Conservation (phyloP, 2,113 vertebrate species). For the Abramis brama region DNA sequence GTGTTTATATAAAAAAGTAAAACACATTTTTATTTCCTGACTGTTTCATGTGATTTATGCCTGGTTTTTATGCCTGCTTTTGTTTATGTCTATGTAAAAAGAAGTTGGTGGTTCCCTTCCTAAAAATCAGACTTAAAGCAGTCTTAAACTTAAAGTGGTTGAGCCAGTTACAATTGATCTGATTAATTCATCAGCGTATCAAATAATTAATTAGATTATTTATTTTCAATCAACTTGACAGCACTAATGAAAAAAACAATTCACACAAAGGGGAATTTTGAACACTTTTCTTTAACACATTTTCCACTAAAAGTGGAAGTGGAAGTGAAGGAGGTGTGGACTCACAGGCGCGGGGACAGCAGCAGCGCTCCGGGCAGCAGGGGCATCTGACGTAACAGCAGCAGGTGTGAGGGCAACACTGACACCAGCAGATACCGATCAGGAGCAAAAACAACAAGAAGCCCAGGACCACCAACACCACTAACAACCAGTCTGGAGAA, state of each 20-base stretch:
- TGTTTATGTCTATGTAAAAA: no score
- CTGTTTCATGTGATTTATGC: no score
- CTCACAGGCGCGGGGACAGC: conserved; percentile 88
- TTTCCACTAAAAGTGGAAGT: background rate
- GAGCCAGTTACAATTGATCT: background rate
- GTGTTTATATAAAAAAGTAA: no score
- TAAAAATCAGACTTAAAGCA: no score
- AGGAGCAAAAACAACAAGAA: conserved; percentile 80
- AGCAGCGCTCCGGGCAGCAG: conserved; percentile 89
- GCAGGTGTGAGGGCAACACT: conserved; percentile 92
- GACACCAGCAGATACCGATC: conserved; percentile 91
- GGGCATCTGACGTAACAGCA: conserved; percentile 91
- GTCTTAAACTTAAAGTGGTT: no score
- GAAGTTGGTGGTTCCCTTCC: no score
- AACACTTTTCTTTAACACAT: background rate
- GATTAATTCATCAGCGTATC: background rate
- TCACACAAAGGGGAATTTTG: background rate
- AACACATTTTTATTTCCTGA: no score
- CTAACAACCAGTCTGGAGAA: conserved; percentile 86
- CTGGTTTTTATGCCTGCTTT: no score
- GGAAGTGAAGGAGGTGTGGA: conserved; percentile 48
- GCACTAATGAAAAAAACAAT: background rate
- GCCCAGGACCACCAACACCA: conserved; percentile 82
- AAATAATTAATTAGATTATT: background rate
- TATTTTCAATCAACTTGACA: background rate